Conservation (phyloP, 2,888 invertebrate species). For the Arrhopalites spinosus region DNA sequence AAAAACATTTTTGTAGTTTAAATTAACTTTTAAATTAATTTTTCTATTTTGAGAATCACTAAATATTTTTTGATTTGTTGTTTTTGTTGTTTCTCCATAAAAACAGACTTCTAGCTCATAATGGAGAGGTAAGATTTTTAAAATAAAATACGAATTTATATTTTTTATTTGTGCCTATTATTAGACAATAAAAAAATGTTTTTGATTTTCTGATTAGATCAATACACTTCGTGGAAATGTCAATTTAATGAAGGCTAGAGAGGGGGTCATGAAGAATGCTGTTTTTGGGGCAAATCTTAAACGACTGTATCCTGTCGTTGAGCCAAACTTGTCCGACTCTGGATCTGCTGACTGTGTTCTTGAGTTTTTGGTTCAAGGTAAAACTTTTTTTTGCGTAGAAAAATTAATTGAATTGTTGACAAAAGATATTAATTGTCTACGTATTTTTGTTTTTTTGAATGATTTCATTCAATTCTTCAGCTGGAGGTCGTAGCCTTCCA, state of each 20-base stretch:
- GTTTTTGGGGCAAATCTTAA: constrained; percentile 82
- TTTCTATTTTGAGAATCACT: background rate
- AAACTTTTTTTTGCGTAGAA: too few species aligned
- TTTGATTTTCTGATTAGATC: too few species aligned
- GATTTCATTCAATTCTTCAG: too few species aligned
- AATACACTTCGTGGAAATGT: constrained; percentile 98
- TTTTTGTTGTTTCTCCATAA: background rate
- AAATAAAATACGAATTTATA: too few species aligned
- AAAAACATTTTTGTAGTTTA: too few species aligned
- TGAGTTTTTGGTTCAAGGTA: constrained; percentile 92
- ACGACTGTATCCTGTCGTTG: constrained; percentile 93
- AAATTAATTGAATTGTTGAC: too few species aligned
- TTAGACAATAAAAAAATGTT: too few species aligned
- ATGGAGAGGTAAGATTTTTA: too few species aligned
- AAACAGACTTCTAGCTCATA: constrained; percentile 84
- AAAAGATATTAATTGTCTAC: too few species aligned
- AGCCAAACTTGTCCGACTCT: constrained; percentile 96
- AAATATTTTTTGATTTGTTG: background rate
- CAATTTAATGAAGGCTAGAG: constrained; percentile 97
- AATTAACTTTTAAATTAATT: background rate
- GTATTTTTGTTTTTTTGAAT: too few species aligned
- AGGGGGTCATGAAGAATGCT: constrained; percentile 93
- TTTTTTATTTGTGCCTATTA: too few species aligned
- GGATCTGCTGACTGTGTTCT: constrained; percentile 97
- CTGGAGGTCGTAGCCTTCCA: constrained; percentile 75